Base-by-base conservation (phyloP, 1,140 invertebrate genomes). In the Nautilus pompilius region DNA sequence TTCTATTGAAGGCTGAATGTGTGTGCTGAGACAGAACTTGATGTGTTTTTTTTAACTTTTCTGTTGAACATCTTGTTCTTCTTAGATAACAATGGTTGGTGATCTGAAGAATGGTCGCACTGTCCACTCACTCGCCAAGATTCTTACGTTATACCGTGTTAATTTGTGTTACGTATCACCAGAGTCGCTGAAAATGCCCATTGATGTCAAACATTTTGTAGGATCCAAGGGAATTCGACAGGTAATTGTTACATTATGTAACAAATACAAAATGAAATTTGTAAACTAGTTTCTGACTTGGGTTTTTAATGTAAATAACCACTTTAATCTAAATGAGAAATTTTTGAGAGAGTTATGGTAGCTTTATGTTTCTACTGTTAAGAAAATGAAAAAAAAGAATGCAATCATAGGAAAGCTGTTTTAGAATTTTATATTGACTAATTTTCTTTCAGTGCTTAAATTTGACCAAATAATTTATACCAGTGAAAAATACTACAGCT, bases 61-160 rank as follows among this genome's bases (percentile, higher is more conserved):
- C 17, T 15, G 30, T n/a, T 41, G 8, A 41, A 41, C n/a, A 41
- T 41, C n/a, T 36, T 24, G 41, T 13, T 41, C 32, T 15, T 59
- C 68, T 5, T 63, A 85, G 82, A 86, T 88, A 20, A 86, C 87
- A 13, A 80, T 89, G 79, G 87, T 98, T 53, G 98, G 98, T 8
- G 98, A 99, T 83, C 84, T 99, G 66, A 98, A 97, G 79, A 92
- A 99, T 83, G 96, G 97, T 5, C 87, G 98, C 49, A 99, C 98
- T 2, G 97, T 99, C 0, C 98, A 99, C 84, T 99, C 97, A 0
- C 83, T 99, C 49, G 96, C 96, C 5, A 89, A 84, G 22, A 70
- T 84, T 17, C 70, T 84, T 46, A 81, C 78, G 0, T 60, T 77
- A 48, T 83, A 84, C 61, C 65, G 68, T 24, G 72, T 80, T 20